phyloP scores from a whole-genome alignment of 2,797 vertebrate genomes.

The Microctenopoma steveboyesi region DNA sequence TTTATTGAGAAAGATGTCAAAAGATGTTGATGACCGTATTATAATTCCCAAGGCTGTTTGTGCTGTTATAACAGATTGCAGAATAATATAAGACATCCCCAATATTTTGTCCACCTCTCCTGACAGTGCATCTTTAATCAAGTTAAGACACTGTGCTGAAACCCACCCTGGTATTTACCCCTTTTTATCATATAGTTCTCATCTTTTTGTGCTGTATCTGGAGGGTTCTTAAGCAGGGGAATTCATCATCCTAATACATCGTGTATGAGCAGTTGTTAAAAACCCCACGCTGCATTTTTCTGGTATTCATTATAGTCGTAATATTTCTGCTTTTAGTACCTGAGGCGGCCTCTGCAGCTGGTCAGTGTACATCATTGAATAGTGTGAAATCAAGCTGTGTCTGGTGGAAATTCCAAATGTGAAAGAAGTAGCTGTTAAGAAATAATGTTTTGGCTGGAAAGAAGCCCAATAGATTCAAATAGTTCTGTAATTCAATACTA shows the following conservation, averaged over 20 bases:
- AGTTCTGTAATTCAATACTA: neutral
- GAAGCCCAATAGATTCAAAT: slow-evolving; percentile 17
- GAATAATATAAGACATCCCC: slow-evolving; percentile 13
- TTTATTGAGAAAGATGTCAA: slow-evolving; percentile 11
- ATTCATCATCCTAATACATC: slow-evolving; percentile 76
- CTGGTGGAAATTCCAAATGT: slow-evolving; percentile 51
- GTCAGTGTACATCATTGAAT: slow-evolving; percentile 67
- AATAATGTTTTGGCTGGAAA: slow-evolving; percentile 28
- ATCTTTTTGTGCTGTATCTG: slow-evolving; percentile 60
- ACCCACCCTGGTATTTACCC: slow-evolving; percentile 18
- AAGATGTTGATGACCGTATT: slow-evolving; percentile 3
- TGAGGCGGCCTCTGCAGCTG: slow-evolving; percentile 54
- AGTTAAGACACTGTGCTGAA: slow-evolving; percentile 25
- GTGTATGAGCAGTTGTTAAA: slow-evolving; percentile 76
- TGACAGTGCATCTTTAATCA: slow-evolving; percentile 48
- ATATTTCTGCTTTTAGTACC: slow-evolving; percentile 68
- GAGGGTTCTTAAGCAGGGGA: slow-evolving; percentile 58
- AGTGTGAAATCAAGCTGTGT: slow-evolving; percentile 59
- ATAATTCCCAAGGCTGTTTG: neutral
- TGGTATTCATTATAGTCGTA: slow-evolving; percentile 72
- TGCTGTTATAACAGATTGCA: slow-evolving; percentile 6
- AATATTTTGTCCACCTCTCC: slow-evolving; percentile 24
- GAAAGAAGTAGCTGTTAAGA: slow-evolving; percentile 43
- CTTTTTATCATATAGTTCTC: slow-evolving; percentile 46
- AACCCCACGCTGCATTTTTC: slow-evolving; percentile 68